Conservation (phyloP, 1,140 invertebrate species). For the Pseudomyrmex gracilis region DNA sequence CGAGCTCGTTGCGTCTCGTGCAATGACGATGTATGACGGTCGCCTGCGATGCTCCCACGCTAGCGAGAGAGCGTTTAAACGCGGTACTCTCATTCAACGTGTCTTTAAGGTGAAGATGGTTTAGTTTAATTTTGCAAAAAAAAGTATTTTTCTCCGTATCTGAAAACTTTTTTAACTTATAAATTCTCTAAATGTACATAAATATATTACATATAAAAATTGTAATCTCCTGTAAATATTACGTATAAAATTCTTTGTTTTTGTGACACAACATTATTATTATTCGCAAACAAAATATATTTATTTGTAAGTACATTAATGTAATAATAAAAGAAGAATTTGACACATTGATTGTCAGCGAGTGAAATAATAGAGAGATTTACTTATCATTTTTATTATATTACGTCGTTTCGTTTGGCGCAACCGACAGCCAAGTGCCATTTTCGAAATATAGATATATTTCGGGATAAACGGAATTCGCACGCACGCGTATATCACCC, state of each 20-base stretch:
- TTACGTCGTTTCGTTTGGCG: not conserved
- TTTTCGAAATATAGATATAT: not conserved
- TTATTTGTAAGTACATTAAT: slow-evolving; percentile 14
- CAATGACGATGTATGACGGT: slow-evolving; percentile 28
- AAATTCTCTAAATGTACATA: not conserved
- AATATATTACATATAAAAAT: not conserved
- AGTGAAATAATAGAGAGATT: slow-evolving; percentile 9
- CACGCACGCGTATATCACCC: slow-evolving; percentile 38
- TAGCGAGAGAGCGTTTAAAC: slow-evolving; percentile 26
- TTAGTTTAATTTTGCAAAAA: slow-evolving; percentile 24
- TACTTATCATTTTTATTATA: slow-evolving; percentile 24
- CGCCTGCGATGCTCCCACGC: slow-evolving; percentile 20
- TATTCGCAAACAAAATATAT: not conserved
- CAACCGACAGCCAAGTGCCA: not conserved
- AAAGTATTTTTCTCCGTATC: not conserved
- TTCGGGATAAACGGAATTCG: slow-evolving; percentile 52
- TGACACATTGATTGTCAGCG: not conserved
- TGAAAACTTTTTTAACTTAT: not conserved
- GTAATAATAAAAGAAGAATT: not conserved
- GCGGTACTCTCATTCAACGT: slow-evolving; percentile 15
- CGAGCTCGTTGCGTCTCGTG: slow-evolving; percentile 41
- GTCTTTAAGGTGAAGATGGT: not conserved
- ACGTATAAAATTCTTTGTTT: not conserved
- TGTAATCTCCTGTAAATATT: not conserved
- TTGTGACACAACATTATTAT: not conserved